These are phyloP conservation scores for Donacobius atricapilla DNA, from an alignment of 2,113 vertebrate genomes.

Conservation along the genomic window DNA sequence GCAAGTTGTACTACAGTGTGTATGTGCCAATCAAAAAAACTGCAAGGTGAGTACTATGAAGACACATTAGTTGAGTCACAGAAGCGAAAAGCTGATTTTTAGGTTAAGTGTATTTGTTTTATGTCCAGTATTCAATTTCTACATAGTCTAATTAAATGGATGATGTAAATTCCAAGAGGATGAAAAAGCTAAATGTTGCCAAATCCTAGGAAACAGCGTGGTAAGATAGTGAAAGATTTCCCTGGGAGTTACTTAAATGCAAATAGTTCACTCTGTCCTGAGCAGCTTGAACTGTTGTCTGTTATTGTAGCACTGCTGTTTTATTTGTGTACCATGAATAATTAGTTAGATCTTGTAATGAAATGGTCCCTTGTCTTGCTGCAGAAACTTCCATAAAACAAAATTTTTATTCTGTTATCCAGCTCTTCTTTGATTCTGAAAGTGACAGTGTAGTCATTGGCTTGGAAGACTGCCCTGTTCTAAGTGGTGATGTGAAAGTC, in stretches of 20 bases:
- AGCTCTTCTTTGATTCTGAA: slow-evolving; percentile 88
- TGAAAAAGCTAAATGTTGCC: not conserved
- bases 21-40: slow-evolving; percentile 80
- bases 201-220: not conserved
- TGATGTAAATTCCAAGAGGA: not conserved
- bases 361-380: not conserved
- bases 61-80: not conserved
- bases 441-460: slow-evolving; percentile 81
- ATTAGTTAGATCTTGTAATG: not conserved
- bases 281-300: not conserved
- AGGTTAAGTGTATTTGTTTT: not conserved
- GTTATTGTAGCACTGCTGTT: not conserved
- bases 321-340: not conserved
- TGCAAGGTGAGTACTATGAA: slow-evolving; percentile 74
- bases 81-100: not conserved
- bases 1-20: slow-evolving; percentile 78
- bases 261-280: not conserved
- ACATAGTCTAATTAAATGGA: not conserved
- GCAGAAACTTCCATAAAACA: not conserved
- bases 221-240: not conserved
- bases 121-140: not conserved
- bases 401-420: not conserved
- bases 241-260: not conserved
- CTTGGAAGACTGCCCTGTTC: slow-evolving; percentile 77
- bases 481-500: slow-evolving; percentile 90